Percentiles rank a stretch among this genome's conserved stretches.
Evolutionary conservation across 2,113 vertebrate species (phyloP).

Genomic region (Erpornis zantholeuca): DNA sequence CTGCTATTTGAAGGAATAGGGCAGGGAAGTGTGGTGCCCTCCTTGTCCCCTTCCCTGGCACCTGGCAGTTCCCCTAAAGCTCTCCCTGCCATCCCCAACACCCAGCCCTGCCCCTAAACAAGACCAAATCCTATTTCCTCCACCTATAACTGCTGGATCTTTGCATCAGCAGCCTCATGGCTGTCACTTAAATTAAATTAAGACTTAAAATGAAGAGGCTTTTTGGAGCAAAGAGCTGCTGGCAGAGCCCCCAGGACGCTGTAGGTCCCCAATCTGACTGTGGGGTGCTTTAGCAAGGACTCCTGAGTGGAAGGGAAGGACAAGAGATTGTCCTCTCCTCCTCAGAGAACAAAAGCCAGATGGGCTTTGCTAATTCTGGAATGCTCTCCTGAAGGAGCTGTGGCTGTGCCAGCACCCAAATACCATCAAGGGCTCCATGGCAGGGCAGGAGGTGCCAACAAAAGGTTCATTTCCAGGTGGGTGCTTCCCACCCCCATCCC

Average conservation of each 20-base stretch:
- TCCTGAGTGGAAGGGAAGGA: neutral
- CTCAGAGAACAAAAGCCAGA: slow-evolving; percentile 50
- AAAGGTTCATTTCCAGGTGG: neutral
- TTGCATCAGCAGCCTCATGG: neutral
- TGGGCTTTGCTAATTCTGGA: slow-evolving; percentile 45
- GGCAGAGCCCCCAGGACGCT: neutral
- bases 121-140: fast-evolving
- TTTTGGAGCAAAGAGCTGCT: neutral
- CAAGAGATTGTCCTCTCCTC: too few species aligned
- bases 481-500: neutral
- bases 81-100: neutral
- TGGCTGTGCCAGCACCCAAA: neutral
- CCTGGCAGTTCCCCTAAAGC: neutral
- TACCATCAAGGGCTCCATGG: neutral
- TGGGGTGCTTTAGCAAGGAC: neutral
- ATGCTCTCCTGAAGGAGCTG: neutral
- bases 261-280: fast-evolving
- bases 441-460: neutral
- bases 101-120: neutral
- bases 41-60: neutral
- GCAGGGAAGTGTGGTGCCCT: neutral
- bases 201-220: neutral
- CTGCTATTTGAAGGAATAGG: fast-evolving
- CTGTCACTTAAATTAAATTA: neutral
- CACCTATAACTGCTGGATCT: neutral